Evolutionary conservation across 2,797 vertebrate genomes (phyloP), one percentile per base, ranked within the genome.

Genomic region (Fratercula arctica): DNA sequence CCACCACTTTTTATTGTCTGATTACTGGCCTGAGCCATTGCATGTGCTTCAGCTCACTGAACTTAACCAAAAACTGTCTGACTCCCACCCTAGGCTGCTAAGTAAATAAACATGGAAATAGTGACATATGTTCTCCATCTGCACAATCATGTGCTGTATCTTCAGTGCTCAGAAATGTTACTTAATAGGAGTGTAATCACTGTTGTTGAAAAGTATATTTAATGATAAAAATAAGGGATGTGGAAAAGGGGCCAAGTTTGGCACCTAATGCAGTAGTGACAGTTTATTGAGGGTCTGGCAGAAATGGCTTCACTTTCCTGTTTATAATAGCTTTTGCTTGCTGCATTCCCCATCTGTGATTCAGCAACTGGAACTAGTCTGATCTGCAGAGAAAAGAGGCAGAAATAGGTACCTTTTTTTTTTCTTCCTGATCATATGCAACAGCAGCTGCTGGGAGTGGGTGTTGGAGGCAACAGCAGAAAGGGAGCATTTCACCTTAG

Each of bases 41-140:
- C 73, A 57, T 96, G 93, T 88, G 69, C 90, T 95, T 94, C 92
- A 92, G 51, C 41, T 21, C 4, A 72, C 54, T 24, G 61, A 57
- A 92, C 75, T 89, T 96, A 93, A 97, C 88, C 48, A 76, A 91
- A 96, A 95, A 39, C 57, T 88, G 73, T 72, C 63, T 94, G 89
- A 82, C 82, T 94, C 79, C 80, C 89, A 90, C 68, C 41, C 91
- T 81, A 43, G 87, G 41, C 83, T 91, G 59, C 90, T 94, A 87
- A 96, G 85, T 94, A 95, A 97, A 96, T 96, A 97, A 95, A 96
- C 87, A 93, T 83, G 79, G 90, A 95, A 96, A 93, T 93, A 93
- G 48, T 96, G 92, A 79, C 97, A 97, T 96, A 93, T 97, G 96
- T 96, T 97, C 86, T 93, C 93, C 92, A 95, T 97, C 94, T 96